Evolutionary conservation across 2,797 vertebrate genomes (phyloP).

Genomic region (Lindbergichthys nudifrons): DNA sequence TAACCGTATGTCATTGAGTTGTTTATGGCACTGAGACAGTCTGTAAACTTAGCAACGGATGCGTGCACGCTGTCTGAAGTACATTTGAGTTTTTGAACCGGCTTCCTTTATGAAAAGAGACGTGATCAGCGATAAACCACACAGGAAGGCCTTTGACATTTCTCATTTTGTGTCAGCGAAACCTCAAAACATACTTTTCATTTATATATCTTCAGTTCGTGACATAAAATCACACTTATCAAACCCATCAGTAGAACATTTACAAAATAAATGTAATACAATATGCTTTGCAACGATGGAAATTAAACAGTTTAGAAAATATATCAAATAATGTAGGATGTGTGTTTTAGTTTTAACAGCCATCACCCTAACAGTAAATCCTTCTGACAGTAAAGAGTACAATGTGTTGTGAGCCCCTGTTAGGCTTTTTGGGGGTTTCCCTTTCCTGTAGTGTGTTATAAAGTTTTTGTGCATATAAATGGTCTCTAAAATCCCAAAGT

Average conservation of each 20-base stretch:
- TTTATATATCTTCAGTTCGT: not conserved
- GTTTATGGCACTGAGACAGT: not conserved
- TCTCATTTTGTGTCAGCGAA: constrained; percentile 23
- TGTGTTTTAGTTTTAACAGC: not conserved
- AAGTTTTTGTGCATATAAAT: no score
- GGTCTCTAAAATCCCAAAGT: no score
- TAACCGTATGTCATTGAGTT: not conserved
- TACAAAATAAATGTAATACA: not conserved
- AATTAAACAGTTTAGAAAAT: no score
- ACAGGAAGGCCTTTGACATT: constrained; percentile 51
- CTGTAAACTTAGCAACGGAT: not conserved
- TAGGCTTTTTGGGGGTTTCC: no score
- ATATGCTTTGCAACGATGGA: not conserved
- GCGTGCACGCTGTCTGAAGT: not conserved
- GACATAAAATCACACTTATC: not conserved
- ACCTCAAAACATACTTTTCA: constrained; percentile 1
- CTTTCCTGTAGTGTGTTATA: no score
- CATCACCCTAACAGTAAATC: no score
- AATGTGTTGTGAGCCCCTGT: no score
- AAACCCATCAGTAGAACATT: not conserved
- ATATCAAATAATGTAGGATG: not conserved
- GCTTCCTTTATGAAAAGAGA: constrained; percentile 49
- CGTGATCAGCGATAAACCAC: constrained; percentile 50
- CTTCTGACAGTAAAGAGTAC: no score
- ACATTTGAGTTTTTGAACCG: constrained; percentile 6